Conservation (phyloP, 2,888 invertebrate species). For the Rutpela maculata region DNA sequence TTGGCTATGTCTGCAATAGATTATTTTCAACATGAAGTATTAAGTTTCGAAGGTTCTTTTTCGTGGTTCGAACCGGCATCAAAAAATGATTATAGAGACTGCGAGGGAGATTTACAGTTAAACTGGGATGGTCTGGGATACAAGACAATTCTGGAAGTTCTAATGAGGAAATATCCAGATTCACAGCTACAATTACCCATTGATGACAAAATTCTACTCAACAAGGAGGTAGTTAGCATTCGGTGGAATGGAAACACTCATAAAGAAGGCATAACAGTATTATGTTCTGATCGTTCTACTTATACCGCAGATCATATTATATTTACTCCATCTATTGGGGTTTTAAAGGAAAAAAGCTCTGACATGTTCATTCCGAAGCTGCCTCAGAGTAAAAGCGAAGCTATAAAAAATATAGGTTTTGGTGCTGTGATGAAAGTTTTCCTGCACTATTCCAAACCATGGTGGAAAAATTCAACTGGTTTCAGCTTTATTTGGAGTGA, state of each 20-base stretch:
- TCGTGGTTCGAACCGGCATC: constrained; percentile 81
- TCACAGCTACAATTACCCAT: constrained; percentile 50
- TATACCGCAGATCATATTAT: constrained; percentile 79
- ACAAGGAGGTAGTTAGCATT: constrained; percentile 60
- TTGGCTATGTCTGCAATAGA: constrained; percentile 50
- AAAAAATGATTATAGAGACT: constrained; percentile 80
- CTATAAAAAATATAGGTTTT: constrained; percentile 58
- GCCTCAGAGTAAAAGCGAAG: constrained; percentile 52
- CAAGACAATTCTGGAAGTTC: constrained; percentile 78
- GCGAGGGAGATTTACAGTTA: constrained; percentile 81
- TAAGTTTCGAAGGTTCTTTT: constrained; percentile 74
- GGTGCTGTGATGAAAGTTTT: constrained; percentile 57
- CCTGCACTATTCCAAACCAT: constrained; percentile 52
- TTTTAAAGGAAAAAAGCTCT: constrained; percentile 56
- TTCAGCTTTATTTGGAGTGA: constrained; percentile 57
- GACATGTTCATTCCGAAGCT: constrained; percentile 56
- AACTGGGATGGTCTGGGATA: constrained; percentile 85
- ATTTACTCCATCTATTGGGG: constrained; percentile 73
- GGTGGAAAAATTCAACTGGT: constrained; percentile 55
- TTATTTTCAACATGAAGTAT: constrained; percentile 55
- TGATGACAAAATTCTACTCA: constrained; percentile 61
- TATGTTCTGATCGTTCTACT: constrained; percentile 74
- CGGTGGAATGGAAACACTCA: constrained; percentile 42
- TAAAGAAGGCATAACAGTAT: constrained; percentile 60
- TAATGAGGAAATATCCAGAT: constrained; percentile 73